Conservation (phyloP, 2,888 invertebrate genomes). For the Drosophila antonietae region DNA sequence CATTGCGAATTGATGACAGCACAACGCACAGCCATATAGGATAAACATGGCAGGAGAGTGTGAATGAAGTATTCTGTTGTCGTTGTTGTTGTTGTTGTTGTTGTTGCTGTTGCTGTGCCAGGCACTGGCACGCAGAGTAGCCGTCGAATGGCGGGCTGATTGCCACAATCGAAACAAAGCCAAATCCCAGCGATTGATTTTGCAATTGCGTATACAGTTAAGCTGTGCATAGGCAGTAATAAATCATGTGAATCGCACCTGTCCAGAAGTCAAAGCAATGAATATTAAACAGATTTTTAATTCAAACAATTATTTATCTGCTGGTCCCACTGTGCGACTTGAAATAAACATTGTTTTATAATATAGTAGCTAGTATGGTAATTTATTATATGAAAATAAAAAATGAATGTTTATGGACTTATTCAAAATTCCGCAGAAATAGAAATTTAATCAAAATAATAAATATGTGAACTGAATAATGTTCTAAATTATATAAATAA, state of each 20-base stretch:
- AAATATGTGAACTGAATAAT: no score
- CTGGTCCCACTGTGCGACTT: neutral
- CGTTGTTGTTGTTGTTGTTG: neutral
- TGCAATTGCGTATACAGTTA: conserved; percentile 14
- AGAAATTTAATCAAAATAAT: no score
- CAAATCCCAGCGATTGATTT: conserved; percentile 45
- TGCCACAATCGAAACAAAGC: conserved; percentile 38
- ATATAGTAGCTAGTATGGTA: neutral
- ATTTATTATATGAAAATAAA: neutral
- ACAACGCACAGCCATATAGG: conserved; percentile 30
- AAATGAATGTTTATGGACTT: no score
- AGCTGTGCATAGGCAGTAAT: conserved; percentile 22
- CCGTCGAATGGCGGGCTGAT: conserved; percentile 35
- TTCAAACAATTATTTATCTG: neutral
- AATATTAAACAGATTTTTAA: conserved; percentile 32
- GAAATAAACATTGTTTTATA: neutral
- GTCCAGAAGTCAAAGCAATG: conserved; percentile 19
- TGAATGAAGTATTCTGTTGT: conserved; percentile 4
- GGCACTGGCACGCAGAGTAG: conserved; percentile 21
- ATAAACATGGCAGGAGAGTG: conserved; percentile 32
- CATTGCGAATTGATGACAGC: conserved; percentile 67
- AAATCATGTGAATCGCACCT: conserved; percentile 30
- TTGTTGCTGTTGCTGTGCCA: conserved; percentile 4
- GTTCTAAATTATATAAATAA: no score
- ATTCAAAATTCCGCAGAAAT: no score